Evolutionary conservation across 1,140 invertebrate species (phyloP).

Genomic region (Lepidurus packardi): DNA sequence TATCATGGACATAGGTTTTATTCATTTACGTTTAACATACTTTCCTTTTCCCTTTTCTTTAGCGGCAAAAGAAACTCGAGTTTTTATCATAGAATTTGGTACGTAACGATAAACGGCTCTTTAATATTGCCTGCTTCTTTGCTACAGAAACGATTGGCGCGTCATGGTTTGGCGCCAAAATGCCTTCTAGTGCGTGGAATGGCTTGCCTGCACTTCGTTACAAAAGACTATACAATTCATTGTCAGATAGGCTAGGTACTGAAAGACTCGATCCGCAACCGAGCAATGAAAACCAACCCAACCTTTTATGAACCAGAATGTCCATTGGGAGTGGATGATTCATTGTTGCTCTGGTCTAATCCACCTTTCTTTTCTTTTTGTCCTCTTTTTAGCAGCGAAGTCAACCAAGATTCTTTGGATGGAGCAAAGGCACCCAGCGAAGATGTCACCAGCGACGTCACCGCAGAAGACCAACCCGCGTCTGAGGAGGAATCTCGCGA

Average conservation of each 20-base stretch:
- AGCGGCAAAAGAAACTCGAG: too few species aligned
- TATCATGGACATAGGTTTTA: too few species aligned
- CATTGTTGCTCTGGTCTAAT: neutral
- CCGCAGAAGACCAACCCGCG: conserved; percentile 24
- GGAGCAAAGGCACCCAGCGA: conserved; percentile 26
- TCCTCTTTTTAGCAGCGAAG: conserved; percentile 23
- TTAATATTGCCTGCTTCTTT: neutral
- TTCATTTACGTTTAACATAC: too few species aligned
- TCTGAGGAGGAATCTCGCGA: conserved; percentile 24
- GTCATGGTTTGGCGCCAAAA: conserved; percentile 9
- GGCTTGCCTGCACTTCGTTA: neutral
- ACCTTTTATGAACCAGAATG: too few species aligned
- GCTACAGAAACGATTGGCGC: neutral
- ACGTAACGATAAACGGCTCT: neutral
- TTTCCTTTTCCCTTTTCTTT: too few species aligned
- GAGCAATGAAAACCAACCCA: too few species aligned
- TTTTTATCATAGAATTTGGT: neutral
- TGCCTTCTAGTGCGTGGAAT: neutral
- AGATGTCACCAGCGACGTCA: conserved; percentile 23
- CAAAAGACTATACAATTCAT: neutral
- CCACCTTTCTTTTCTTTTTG: neutral
- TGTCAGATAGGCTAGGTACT: too few species aligned
- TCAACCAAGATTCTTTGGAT: conserved; percentile 33
- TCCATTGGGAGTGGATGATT: too few species aligned
- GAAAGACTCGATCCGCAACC: too few species aligned